Conservation (phyloP, 2,888 invertebrate genomes). For the Hesperia comma region DNA sequence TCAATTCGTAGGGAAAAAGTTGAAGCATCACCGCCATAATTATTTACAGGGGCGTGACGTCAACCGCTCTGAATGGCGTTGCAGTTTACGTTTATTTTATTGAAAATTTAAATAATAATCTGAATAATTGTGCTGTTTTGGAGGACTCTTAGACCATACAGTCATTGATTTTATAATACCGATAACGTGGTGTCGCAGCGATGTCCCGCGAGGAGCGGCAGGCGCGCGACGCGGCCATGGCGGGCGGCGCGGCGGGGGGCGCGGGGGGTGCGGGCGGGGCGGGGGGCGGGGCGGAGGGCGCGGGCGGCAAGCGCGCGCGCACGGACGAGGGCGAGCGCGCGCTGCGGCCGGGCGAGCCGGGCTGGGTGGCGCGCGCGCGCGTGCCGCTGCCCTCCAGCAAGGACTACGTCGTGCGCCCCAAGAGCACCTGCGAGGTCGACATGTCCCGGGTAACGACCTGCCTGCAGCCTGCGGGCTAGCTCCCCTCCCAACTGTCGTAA, state of each 20-base stretch:
- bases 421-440: conserved; percentile 94
- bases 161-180: too few species aligned
- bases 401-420: conserved; percentile 97
- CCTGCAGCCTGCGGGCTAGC: too few species aligned
- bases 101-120: too few species aligned
- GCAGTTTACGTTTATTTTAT: too few species aligned
- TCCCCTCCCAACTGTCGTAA: too few species aligned
- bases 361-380: conserved; percentile 97
- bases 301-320: conserved; percentile 71
- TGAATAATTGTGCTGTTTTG: too few species aligned
- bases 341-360: conserved; percentile 97
- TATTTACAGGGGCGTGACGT: too few species aligned
- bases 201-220: conserved; percentile 96
- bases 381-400: conserved; percentile 98
- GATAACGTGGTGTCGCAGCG: conserved; percentile 79
- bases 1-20: too few species aligned
- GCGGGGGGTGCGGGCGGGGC: conserved; percentile 94
- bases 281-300: conserved; percentile 80
- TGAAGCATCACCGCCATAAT: too few species aligned
- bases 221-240: conserved; percentile 95
- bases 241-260: conserved; percentile 58
- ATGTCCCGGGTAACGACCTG: conserved; percentile 84
- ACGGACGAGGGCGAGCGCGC: conserved; percentile 46
- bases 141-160: too few species aligned
- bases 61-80: too few species aligned